Conservation (phyloP, 2,113 vertebrate genomes). For the Hippocampus mohnikei region DNA sequence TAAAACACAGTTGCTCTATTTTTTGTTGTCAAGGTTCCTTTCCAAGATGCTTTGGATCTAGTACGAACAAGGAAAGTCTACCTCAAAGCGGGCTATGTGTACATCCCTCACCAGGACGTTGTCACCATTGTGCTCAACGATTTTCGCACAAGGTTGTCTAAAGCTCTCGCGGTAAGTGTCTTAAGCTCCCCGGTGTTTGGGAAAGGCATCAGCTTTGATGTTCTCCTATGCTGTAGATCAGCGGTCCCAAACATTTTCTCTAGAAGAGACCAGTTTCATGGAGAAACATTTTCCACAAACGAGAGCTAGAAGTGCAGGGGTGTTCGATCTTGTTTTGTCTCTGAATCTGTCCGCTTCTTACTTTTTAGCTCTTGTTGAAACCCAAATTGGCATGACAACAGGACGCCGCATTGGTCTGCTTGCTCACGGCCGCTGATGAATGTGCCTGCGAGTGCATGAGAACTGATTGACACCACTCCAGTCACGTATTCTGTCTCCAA, state of each 20-base stretch:
- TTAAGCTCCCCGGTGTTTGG: not conserved
- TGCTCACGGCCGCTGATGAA: not conserved
- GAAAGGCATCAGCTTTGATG: not conserved
- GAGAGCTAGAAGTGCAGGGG: not conserved
- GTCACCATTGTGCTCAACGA: slow-evolving; percentile 86
- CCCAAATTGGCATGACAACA: too few species aligned
- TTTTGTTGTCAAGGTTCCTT: slow-evolving; percentile 79
- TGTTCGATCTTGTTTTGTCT: not conserved
- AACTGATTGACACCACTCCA: not conserved
- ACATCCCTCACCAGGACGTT: slow-evolving; percentile 87
- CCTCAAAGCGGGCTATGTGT: slow-evolving; percentile 83
- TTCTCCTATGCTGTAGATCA: not conserved
- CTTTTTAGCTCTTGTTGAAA: too few species aligned
- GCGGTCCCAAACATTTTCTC: not conserved
- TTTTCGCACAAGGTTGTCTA: slow-evolving; percentile 87
- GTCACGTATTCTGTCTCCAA: not conserved
- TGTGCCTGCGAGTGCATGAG: not conserved
- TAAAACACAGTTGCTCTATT: not conserved
- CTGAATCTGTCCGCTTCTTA: too few species aligned
- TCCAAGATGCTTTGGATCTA: slow-evolving; percentile 90
- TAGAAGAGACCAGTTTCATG: not conserved
- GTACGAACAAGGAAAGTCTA: slow-evolving; percentile 87
- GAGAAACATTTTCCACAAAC: not conserved
- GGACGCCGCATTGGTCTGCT: too few species aligned
- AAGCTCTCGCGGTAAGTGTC: slow-evolving; percentile 90